Evolutionary conservation across 2,113 vertebrate genomes (phyloP), one percentile per base, ranked within the genome.

Genomic region (Podarcis muralis): DNA sequence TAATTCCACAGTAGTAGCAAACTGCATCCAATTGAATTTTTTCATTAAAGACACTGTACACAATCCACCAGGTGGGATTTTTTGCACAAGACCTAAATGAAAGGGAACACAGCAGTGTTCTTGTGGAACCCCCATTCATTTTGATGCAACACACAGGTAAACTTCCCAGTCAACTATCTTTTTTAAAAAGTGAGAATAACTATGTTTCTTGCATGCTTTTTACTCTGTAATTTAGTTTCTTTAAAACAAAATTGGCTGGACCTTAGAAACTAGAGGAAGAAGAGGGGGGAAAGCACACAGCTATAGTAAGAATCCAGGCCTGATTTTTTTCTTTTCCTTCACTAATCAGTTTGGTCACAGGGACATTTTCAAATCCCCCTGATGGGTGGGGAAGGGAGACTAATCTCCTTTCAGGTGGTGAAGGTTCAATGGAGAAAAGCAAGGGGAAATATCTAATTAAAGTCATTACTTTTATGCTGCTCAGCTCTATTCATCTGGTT

Each of bases 381-480:
- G 15, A 69, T 83, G 43, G 66, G 68, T 37, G n/a, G 43, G 57
- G 43, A 27, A n/a, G 75, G 37, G n/a, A 83, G 32, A 23, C 25
- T 57, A 77, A 84, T 88, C 40, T 78, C 65, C n/a, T 69, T 83
- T 88, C 59, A 78, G 75, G 65, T 78, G 62, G 62, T 78, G 84
- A 77, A 77, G 65, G 69, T 83, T 83, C 87, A 88, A 15, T 37
- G 25, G 40, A 48, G 23, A 66, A 25, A 37, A 40, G 15, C 69
- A 75, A 32, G 13, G 71, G 13, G 57, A 53, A 43, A 37, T 74
- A 84, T 78, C 81, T 69, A 53, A 88, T 88, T 84, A 88, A 88
- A 88, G 30, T 69, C 74, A 88, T 88, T 88, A 83, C 87, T 78
- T 88, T 84, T 83, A 69, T 88, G 87, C 74, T 84, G 32, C 75